Conservation (phyloP, 2,888 invertebrate species). For the Clanis bilineata region DNA sequence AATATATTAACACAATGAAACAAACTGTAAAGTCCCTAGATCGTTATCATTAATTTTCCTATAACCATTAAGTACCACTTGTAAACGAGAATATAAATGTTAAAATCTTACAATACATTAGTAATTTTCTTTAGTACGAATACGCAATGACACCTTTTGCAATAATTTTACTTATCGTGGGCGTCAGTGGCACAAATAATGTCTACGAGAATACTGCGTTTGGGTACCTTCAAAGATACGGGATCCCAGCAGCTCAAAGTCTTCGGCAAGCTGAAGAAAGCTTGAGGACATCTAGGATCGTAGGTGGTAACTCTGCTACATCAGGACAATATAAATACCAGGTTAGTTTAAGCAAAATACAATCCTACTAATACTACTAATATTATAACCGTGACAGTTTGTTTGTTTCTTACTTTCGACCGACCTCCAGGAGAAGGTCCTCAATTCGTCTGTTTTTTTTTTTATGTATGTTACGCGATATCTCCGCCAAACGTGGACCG, state of each 20-base stretch:
- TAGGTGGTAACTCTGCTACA: constrained; percentile 47
- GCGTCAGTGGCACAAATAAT: constrained; percentile 26
- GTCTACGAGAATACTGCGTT: constrained; percentile 32
- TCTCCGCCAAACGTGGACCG: too few species aligned
- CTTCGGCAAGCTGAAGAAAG: constrained; percentile 48
- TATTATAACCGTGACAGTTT: too few species aligned
- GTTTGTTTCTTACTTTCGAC: too few species aligned
- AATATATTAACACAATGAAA: background rate
- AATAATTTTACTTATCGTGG: constrained; percentile 25
- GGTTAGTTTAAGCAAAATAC: constrained; percentile 33
- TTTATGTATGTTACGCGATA: too few species aligned
- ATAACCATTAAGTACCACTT: background rate
- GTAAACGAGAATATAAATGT: background rate
- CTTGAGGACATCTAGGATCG: constrained; percentile 40
- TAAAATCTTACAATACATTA: background rate
- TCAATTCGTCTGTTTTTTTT: too few species aligned
- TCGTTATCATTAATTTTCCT: constrained; percentile 1
- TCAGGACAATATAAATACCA: constrained; percentile 49
- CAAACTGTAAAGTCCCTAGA: background rate
- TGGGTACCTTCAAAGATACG: constrained; percentile 46
- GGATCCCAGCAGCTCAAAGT: constrained; percentile 46
- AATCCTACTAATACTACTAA: too few species aligned
- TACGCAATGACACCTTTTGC: constrained; percentile 30
- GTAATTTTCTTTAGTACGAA: background rate
- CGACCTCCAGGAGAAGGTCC: too few species aligned